A percentile compares a stretch with the other conserved stretches of the same genome.
These are phyloP conservation scores for Cryptoprocta ferox DNA, from an alignment of 2,797 vertebrate genomes.

Conservation along the genomic window DNA sequence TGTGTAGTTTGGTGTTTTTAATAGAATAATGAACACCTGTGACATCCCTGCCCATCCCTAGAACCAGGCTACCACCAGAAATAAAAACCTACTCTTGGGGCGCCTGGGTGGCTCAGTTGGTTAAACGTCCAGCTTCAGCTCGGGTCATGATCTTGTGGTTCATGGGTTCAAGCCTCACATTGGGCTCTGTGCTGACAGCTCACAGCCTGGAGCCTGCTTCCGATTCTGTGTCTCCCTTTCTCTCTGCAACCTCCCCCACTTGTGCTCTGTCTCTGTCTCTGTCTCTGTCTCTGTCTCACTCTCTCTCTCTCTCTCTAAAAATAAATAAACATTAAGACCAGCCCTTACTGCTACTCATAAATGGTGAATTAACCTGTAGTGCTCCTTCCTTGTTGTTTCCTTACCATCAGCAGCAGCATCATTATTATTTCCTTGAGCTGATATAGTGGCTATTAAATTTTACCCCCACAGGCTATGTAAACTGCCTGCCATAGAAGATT, in stretches of 20 bases:
- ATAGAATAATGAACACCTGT: background rate
- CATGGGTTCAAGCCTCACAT: too few species aligned
- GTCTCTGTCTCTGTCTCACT: too few species aligned
- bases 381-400: background rate
- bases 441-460: background rate
- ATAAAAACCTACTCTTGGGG: too few species aligned
- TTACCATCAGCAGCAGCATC: background rate
- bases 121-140: too few species aligned
- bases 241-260: too few species aligned
- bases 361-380: background rate
- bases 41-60: background rate
- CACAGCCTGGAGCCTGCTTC: too few species aligned
- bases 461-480: background rate
- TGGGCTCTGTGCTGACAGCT: too few species aligned
- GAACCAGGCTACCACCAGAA: background rate
- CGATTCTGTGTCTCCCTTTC: too few species aligned
- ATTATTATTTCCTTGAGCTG: background rate
- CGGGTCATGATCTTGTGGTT: too few species aligned
- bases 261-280: too few species aligned
- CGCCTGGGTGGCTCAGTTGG: too few species aligned
- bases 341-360: background rate
- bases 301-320: too few species aligned
- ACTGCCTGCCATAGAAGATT: background rate
- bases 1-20: slow-evolving; percentile 1
- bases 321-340: background rate